phyloP scores from a whole-genome alignment of 2,113 vertebrate species.

The Potamarius usumacintae region DNA sequence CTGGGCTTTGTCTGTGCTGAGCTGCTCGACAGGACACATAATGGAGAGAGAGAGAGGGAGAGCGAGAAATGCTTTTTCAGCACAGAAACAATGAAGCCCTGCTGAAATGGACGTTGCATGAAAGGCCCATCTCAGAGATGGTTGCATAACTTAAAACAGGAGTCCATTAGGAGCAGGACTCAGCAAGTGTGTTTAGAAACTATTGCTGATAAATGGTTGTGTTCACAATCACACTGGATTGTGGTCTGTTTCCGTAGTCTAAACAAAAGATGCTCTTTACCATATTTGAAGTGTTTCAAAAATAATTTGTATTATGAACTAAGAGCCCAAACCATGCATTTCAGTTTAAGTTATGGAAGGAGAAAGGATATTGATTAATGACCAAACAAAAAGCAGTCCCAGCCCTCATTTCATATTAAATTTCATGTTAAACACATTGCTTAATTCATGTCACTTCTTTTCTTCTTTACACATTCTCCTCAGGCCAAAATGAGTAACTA shows the following conservation, averaged over 20 bases:
- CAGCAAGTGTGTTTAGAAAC: slow-evolving; percentile 41
- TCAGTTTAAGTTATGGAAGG: neutral
- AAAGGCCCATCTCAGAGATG: slow-evolving; percentile 46
- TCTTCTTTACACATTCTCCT: neutral
- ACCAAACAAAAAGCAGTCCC: neutral
- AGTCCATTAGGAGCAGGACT: slow-evolving; percentile 42
- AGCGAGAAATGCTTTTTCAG: slow-evolving; percentile 53
- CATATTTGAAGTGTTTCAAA: neutral
- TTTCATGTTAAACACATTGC: neutral
- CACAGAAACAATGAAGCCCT: slow-evolving; percentile 51
- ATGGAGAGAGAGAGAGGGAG: slow-evolving; percentile 44
- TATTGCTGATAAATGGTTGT: slow-evolving; percentile 37
- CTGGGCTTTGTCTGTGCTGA: slow-evolving; percentile 55
- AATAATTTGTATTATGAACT: neutral
- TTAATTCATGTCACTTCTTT: neutral
- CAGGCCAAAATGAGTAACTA: neutral
- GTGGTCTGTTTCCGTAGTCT: neutral
- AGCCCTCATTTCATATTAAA: neutral
- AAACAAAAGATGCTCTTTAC: slow-evolving; percentile 20
- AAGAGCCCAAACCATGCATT: neutral
- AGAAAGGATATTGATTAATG: neutral
- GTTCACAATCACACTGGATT: slow-evolving; percentile 16
- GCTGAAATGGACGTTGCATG: slow-evolving; percentile 47
- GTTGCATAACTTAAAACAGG: slow-evolving; percentile 58
- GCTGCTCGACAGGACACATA: slow-evolving; percentile 55